Evolutionary conservation across 1,140 invertebrate species (phyloP).

Genomic region (Chymomyza costata): DNA sequence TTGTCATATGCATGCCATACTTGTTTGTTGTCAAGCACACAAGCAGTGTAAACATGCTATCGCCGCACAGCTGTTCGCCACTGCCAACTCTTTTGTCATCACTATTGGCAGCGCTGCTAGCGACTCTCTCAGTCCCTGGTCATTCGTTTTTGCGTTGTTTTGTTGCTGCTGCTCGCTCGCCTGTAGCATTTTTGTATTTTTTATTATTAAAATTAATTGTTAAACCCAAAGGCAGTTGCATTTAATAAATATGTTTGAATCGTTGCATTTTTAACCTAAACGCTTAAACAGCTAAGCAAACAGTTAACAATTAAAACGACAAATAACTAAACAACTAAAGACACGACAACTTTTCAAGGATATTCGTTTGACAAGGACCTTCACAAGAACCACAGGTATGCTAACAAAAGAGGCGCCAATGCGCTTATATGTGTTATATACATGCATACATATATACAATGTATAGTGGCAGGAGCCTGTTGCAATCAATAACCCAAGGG

Average conservation of each 20-base stretch:
- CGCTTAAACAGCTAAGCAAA: neutral
- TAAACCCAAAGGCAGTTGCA: constrained; percentile 4
- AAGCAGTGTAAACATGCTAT: no score
- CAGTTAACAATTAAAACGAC: neutral
- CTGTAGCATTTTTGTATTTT: constrained; percentile 32
- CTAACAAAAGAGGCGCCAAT: constrained; percentile 33
- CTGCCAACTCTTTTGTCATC: no score
- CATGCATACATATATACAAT: neutral
- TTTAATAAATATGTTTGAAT: constrained; percentile 2
- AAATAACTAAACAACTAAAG: neutral
- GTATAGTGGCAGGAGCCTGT: no score
- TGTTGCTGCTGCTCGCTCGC: constrained; percentile 1
- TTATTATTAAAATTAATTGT: constrained; percentile 19
- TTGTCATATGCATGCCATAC: no score
- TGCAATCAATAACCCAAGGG: constrained; percentile 49
- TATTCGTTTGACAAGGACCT: constrained; percentile 18
- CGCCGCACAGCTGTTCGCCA: no score
- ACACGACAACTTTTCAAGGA: constrained; percentile 24
- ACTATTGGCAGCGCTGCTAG: no score
- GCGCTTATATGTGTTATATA: constrained; percentile 1
- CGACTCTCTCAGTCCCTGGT: no score
- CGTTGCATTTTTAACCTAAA: constrained; percentile 10
- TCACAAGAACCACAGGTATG: constrained; percentile 34
- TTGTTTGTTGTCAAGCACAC: no score
- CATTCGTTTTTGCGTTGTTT: constrained; percentile 25